phyloP scores from a whole-genome alignment of 1,140 invertebrate genomes.

The Lepidurus packardi region DNA sequence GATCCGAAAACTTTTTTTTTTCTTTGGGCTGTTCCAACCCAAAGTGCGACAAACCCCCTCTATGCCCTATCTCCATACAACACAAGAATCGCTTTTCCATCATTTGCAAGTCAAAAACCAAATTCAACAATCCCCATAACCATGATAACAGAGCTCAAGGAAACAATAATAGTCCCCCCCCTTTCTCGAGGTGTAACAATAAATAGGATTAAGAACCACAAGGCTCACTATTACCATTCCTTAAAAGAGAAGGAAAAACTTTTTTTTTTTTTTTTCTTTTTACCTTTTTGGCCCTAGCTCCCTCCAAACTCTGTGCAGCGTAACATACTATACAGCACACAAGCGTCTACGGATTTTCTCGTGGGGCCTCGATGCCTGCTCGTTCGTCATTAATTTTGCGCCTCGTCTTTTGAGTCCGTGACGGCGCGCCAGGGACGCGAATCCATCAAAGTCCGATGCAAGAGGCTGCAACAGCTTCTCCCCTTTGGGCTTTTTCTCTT shows the following conservation, averaged over 20 bases:
- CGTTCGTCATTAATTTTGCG: constrained; percentile 35
- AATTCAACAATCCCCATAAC: neutral
- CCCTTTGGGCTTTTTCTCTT: constrained; percentile 18
- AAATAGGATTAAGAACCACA: neutral
- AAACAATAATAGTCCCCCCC: neutral
- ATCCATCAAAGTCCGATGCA: constrained; percentile 32
- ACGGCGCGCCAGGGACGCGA: constrained; percentile 34
- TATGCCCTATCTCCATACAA: neutral
- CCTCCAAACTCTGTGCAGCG: neutral
- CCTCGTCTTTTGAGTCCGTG: constrained; percentile 34
- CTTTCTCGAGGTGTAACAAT: neutral
- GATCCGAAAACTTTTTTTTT: neutral
- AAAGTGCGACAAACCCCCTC: neutral
- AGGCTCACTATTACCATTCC: neutral
- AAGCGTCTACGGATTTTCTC: constrained; percentile 21
- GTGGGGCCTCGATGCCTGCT: constrained; percentile 26
- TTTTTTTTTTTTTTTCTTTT: neutral
- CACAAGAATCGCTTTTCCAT: neutral
- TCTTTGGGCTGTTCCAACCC: neutral
- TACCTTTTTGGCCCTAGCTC: neutral
- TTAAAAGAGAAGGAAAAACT: neutral
- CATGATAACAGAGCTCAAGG: neutral
- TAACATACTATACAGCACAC: constrained; percentile 12
- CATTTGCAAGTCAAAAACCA: constrained; percentile 14
- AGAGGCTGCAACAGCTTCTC: constrained; percentile 27